phyloP scores from a whole-genome alignment of 2,888 invertebrate species.

The Tinea pellionella region DNA sequence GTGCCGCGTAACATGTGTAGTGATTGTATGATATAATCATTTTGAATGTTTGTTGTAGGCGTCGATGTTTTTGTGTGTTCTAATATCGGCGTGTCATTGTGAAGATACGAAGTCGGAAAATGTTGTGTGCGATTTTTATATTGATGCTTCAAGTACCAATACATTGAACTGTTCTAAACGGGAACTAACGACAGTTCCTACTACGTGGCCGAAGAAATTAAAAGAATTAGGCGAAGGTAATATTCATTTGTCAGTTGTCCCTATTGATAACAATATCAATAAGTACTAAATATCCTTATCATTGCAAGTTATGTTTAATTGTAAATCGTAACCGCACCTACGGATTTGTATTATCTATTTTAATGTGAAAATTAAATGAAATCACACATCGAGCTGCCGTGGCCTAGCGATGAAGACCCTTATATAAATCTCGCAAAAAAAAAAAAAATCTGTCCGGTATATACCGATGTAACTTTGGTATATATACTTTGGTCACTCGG shows the following conservation, averaged over 20 bases:
- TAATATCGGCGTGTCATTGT: conserved; percentile 39
- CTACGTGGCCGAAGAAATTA: conserved; percentile 43
- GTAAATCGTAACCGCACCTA: too few relatives aligned
- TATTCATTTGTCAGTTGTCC: not conserved
- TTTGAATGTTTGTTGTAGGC: conserved; percentile 53
- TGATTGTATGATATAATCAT: not conserved
- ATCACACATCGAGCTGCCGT: too few relatives aligned
- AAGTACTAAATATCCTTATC: not conserved
- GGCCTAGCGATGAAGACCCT: too few relatives aligned
- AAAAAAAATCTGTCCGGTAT: too few relatives aligned
- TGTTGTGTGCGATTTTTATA: conserved; percentile 40
- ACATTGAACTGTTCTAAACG: conserved; percentile 56
- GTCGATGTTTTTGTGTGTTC: conserved; percentile 51
- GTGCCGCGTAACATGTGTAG: not conserved
- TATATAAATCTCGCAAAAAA: too few relatives aligned
- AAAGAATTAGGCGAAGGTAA: conserved; percentile 17
- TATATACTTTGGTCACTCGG: too few relatives aligned
- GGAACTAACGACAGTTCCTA: conserved; percentile 37
- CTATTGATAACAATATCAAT: not conserved
- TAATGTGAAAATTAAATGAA: too few relatives aligned
- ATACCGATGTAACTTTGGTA: too few relatives aligned
- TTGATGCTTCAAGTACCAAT: conserved; percentile 41
- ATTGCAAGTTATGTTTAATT: not conserved
- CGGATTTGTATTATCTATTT: too few relatives aligned
- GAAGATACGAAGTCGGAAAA: conserved; percentile 22